Conservation (phyloP, 2,113 vertebrate species). For the Centrocercus urophasianus region DNA sequence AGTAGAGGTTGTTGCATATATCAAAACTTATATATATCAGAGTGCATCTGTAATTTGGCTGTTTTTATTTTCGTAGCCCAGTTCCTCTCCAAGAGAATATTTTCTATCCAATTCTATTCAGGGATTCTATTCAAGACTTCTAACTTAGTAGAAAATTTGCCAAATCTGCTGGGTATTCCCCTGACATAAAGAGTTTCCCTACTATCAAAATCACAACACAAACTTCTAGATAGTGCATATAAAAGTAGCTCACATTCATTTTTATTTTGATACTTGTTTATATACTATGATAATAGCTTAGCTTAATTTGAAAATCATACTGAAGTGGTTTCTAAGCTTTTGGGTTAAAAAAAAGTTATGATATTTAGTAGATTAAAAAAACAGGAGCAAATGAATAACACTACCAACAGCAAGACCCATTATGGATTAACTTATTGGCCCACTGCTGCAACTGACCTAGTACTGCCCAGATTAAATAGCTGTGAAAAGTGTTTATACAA, state of each 20-base stretch:
- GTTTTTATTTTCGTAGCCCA: not conserved
- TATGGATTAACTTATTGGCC: not conserved
- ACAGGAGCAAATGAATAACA: not conserved
- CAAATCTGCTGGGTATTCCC: not conserved
- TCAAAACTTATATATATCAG: not conserved
- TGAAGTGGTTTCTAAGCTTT: not conserved
- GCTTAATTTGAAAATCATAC: not conserved
- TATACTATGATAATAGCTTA: not conserved
- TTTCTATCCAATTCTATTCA: not conserved
- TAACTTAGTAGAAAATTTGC: not conserved
- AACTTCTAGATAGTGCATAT: not conserved
- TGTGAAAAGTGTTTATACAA: not conserved
- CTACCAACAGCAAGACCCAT: not conserved
- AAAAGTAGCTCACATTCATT: not conserved
- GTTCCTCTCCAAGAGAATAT: not conserved
- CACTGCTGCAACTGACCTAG: not conserved
- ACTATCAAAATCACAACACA: not conserved
- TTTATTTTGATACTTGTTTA: not conserved
- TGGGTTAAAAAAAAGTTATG: not conserved
- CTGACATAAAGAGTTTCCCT: not conserved
- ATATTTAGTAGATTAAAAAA: not conserved
- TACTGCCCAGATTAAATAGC: not conserved
- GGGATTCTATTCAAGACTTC: not conserved
- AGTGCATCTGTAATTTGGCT: not conserved
- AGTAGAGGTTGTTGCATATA: not conserved